Conservation (phyloP, 92 coral and sea anemone genomes). For the Actinostola sp. region DNA sequence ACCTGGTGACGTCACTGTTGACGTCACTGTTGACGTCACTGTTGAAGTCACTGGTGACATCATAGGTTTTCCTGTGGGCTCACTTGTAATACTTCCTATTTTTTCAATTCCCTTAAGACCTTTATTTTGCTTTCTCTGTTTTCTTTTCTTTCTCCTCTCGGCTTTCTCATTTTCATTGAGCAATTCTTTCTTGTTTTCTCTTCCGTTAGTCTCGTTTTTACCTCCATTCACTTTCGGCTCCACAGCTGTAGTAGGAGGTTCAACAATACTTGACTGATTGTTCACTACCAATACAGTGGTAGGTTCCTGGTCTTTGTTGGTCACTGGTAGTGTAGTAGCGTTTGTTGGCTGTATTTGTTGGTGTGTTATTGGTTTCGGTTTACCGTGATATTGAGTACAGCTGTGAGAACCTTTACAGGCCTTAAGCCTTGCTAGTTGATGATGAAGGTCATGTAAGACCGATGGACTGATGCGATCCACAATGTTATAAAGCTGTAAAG, state of each 20-base stretch:
- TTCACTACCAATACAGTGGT: background rate
- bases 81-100: background rate
- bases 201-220: background rate
- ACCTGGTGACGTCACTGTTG: too few relatives aligned
- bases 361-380: conserved; percentile 4
- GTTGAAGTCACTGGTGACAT: too few relatives aligned
- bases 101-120: too few relatives aligned
- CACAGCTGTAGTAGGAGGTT: too few relatives aligned
- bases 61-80: too few relatives aligned
- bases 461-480: conserved; percentile 64
- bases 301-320: background rate
- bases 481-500: conserved; percentile 71
- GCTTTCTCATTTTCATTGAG: conserved; percentile 7
- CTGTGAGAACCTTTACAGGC: conserved; percentile 74
- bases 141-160: conserved; percentile 15
- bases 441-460: conserved; percentile 71
- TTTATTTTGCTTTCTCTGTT: conserved; percentile 13
- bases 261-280: too few relatives aligned
- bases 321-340: background rate
- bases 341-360: background rate
- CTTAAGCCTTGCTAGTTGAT: conserved; percentile 56
- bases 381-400: conserved; percentile 78
- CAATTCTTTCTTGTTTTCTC: background rate
- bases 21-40: too few relatives aligned
- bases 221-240: too few relatives aligned